These are phyloP conservation scores for Calameuta pallipes DNA, from an alignment of 2,888 invertebrate genomes.

Conservation along the genomic window DNA sequence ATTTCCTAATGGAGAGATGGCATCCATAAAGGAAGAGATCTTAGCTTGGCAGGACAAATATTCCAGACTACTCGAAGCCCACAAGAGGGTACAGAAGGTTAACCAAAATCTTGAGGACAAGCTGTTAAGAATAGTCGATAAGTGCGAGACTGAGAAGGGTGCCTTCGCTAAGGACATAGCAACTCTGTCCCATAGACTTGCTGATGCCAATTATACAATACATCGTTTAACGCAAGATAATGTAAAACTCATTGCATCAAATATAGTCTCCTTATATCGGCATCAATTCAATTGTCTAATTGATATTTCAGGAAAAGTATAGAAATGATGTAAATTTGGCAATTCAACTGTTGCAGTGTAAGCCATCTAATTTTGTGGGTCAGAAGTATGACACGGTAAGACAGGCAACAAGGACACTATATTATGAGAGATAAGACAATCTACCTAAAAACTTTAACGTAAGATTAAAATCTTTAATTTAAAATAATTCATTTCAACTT, in stretches of 20 bases:
- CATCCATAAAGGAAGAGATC: conserved; percentile 85
- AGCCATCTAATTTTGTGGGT: conserved; percentile 93
- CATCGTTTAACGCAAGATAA: conserved; percentile 88
- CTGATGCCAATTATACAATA: conserved; percentile 86
- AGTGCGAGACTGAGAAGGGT: conserved; percentile 90
- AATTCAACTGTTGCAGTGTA: conserved; percentile 93
- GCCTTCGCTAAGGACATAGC: conserved; percentile 89
- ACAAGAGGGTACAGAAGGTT: conserved; percentile 92
- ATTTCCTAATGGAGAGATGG: conserved; percentile 77
- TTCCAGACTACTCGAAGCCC: conserved; percentile 88
- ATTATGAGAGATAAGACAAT: too few relatives aligned
- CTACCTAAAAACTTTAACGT: not conserved
- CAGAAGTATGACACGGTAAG: conserved; percentile 91
- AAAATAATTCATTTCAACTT: not conserved
- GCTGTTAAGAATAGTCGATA: conserved; percentile 89
- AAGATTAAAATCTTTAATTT: not conserved
- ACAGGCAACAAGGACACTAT: conserved; percentile 39
- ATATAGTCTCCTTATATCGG: not conserved
- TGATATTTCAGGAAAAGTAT: conserved; percentile 84
- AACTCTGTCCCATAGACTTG: conserved; percentile 83
- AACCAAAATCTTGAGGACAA: conserved; percentile 97
- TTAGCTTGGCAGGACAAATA: conserved; percentile 93
- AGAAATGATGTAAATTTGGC: conserved; percentile 94
- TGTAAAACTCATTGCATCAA: conserved; percentile 68
- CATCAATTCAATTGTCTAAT: conserved; percentile 23